Evolutionary conservation across 2,797 vertebrate genomes (phyloP), one percentile per base, ranked within the genome.

Genomic region (Staurois parvus): DNA sequence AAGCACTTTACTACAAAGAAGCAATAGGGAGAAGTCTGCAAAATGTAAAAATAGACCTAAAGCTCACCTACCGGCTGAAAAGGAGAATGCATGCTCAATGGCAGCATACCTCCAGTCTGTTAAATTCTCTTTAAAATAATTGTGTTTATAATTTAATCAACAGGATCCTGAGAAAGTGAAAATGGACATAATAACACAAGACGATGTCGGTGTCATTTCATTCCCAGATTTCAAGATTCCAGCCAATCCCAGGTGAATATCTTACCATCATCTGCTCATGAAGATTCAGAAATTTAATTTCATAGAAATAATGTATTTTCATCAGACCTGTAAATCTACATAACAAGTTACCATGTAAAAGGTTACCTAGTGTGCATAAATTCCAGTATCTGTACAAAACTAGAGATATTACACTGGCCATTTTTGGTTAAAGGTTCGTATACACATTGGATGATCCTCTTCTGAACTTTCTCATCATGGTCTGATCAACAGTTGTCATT

Each of bases 171-270:
- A 95, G 45, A 91, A 84, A 5, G 85, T 90, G 6, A 94, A 92
- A 59, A 94, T 98, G 88, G 96, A 98, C 85, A 91, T 94, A 0
- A 76, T 96, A 72, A 95, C 97, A 87, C 92, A 97, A 91, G 86
- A 89, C 0, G 96, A 98, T 79, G 90, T 95, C 32, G 98, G 98
- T 86, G 94, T 98, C 72, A 93, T 97, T 13, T 96, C 97, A 5
- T 94, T 97, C 92, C 95, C 95, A 56, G 95, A 96, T 87, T 99
- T 99, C 92, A 98, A 94, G 93, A 97, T 99, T 90, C 98, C 98
- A 34, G 81, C 94, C 42, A 96, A 96, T 76, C 97, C 98, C n/a
- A 98, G 95, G 98, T 98, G 95, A 74, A 12, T 12, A 13, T 70
- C 21, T 59, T 24, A 2, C 2, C 15, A 15, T 52, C 3, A 52